phyloP scores from a whole-genome alignment of 2,888 invertebrate species.

The Amiota communis region DNA sequence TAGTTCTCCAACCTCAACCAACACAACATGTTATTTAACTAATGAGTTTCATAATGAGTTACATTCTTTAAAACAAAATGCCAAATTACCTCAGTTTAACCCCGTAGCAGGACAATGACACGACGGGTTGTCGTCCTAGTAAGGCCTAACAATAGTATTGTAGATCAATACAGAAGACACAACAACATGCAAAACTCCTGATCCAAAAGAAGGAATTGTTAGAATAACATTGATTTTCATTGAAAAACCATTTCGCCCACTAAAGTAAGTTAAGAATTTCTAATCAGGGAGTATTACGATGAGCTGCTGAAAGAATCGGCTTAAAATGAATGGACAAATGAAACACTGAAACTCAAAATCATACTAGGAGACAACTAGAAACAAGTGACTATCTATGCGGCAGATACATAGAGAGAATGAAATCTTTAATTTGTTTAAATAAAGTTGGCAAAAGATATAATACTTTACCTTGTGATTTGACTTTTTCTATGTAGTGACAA shows the following conservation, averaged over 20 bases:
- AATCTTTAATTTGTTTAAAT: no score
- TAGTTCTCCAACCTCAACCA: no score
- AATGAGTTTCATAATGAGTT: conserved; percentile 45
- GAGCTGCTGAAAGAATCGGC: conserved; percentile 29
- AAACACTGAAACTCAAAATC: conserved; percentile 15
- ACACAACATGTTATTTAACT: conserved; percentile 34
- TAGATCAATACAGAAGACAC: not conserved
- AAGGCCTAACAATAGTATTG: conserved; percentile 27
- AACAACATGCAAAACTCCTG: conserved; percentile 8
- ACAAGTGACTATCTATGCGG: no score
- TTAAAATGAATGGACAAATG: conserved; percentile 6
- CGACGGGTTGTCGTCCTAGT: conserved; percentile 25
- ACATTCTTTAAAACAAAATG: conserved; percentile 47
- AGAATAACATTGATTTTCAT: conserved; percentile 46
- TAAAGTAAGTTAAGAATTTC: conserved; percentile 62
- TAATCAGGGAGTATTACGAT: conserved; percentile 23
- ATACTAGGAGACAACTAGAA: not conserved
- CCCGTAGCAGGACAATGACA: conserved; percentile 49
- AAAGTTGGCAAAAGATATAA: no score
- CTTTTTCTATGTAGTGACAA: conserved; percentile 49
- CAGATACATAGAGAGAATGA: no score
- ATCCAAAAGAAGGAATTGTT: not conserved
- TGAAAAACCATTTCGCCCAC: conserved; percentile 57
- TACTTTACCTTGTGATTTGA: conserved; percentile 55
- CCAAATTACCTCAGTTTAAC: conserved; percentile 59